Evolutionary conservation across 1,140 invertebrate species (phyloP).

Genomic region (Mya arenaria): DNA sequence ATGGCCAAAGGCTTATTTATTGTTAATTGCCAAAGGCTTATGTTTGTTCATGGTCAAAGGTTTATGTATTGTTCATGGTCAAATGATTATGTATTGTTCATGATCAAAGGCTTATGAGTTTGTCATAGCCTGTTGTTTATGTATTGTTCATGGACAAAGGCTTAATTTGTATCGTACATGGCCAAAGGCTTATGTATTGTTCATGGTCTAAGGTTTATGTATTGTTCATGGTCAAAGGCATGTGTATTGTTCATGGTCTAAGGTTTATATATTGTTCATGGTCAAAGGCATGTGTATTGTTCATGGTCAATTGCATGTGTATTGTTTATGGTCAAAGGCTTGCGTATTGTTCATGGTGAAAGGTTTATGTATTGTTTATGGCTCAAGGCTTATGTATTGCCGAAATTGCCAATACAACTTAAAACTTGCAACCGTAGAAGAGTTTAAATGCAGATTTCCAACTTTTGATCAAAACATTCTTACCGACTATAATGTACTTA

Average conservation of each 20-base stretch:
- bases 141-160: no score
- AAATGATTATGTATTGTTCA: no score
- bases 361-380: neutral
- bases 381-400: neutral
- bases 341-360: neutral
- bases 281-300: neutral
- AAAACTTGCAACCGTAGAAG: neutral
- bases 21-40: no score
- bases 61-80: no score
- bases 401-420: neutral
- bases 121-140: no score
- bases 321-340: neutral
- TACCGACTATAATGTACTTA: slow-evolving; percentile 16
- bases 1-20: no score
- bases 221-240: no score
- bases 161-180: no score
- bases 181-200: no score
- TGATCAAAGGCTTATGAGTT: no score
- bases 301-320: neutral
- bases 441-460: neutral
- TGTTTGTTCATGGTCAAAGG: no score
- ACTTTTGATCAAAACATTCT: neutral
- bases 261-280: neutral
- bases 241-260: neutral
- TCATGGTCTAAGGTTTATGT: no score